phyloP scores from a whole-genome alignment of 2,113 vertebrate species.

The Xiphias gladius region DNA sequence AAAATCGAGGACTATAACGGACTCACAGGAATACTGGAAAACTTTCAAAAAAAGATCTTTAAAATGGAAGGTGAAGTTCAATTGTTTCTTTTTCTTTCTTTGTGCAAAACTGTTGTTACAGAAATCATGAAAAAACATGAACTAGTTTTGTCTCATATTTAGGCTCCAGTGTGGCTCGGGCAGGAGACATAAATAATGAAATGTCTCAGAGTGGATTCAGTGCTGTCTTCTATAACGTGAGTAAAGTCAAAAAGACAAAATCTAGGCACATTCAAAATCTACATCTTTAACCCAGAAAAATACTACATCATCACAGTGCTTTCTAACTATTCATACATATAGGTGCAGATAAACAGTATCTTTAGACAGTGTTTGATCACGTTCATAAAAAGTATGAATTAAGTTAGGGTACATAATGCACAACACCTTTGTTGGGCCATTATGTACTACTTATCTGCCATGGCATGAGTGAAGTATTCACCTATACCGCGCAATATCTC shows the following conservation, averaged over 20 bases:
- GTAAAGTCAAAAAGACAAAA: not conserved
- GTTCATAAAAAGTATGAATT: no score
- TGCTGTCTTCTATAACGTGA: constrained; percentile 58
- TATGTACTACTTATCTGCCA: no score
- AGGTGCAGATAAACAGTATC: not conserved
- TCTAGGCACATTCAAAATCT: not conserved
- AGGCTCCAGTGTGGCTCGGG: constrained; percentile 57
- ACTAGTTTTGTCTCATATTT: not conserved
- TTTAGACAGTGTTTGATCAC: no score
- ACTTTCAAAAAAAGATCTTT: constrained; percentile 85
- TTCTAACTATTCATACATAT: no score
- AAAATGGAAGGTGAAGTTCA: constrained; percentile 83
- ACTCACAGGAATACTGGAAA: constrained; percentile 80
- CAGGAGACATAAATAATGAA: constrained; percentile 57
- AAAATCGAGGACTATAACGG: constrained; percentile 73
- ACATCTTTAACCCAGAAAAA: not conserved
- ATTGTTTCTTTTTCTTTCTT: not conserved
- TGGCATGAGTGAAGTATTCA: no score
- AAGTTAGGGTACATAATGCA: no score
- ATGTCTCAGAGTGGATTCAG: constrained; percentile 82
- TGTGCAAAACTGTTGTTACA: not conserved
- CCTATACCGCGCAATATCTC: no score
- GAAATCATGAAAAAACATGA: not conserved
- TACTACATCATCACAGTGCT: not conserved
- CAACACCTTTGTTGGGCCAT: no score